A percentile compares a stretch with the other conserved stretches of the same genome.
Evolutionary conservation across 2,888 invertebrate genomes (phyloP).

Genomic region (Drepana falcataria): DNA sequence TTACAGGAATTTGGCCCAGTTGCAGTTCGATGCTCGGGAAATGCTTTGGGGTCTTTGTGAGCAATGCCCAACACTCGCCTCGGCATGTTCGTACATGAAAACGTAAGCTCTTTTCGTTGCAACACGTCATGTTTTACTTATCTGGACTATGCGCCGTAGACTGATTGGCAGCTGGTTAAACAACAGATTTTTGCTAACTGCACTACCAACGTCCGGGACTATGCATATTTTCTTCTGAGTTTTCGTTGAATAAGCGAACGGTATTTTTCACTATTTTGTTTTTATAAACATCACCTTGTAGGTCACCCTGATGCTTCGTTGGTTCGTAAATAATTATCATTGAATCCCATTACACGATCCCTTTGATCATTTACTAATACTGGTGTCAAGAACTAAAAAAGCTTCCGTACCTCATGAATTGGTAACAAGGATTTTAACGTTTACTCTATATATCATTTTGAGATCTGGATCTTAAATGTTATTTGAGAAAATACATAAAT

Average conservation of each 20-base stretch:
- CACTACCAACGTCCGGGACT: background rate
- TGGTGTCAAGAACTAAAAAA: background rate
- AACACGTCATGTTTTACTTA: background rate
- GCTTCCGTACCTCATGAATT: background rate
- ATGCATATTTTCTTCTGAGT: background rate
- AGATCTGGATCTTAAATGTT: no score
- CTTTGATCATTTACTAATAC: background rate
- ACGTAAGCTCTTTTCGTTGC: background rate
- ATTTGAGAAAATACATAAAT: no score
- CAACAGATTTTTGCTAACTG: background rate
- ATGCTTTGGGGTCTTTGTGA: conserved; percentile 12
- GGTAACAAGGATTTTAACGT: background rate
- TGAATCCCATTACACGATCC: background rate
- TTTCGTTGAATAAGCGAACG: background rate
- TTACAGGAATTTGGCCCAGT: conserved; percentile 51
- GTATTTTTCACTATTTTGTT: background rate
- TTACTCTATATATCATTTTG: no score
- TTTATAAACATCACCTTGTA: background rate
- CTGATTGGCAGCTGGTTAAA: background rate
- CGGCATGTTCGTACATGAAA: background rate
- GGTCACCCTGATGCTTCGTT: background rate
- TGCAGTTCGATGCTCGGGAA: conserved; percentile 42
- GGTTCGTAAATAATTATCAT: background rate
- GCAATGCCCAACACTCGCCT: conserved; percentile 2
- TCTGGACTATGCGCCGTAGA: background rate